phyloP scores from a whole-genome alignment of 2,888 invertebrate genomes.

The Eupithecia abbreviata region DNA sequence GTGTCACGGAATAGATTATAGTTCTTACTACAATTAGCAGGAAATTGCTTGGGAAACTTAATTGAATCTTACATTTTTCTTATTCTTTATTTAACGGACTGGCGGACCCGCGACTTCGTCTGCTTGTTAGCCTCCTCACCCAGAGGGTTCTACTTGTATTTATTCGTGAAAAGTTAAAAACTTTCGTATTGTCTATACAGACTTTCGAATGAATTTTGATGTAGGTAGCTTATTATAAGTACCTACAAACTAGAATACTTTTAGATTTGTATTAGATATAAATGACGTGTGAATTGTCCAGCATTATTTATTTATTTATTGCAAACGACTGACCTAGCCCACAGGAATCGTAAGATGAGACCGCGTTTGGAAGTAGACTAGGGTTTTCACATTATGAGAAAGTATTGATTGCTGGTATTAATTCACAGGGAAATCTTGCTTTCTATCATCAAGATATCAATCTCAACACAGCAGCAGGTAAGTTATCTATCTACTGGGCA shows the following conservation, averaged over 20 bases:
- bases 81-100: not conserved
- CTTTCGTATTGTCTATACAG: no score
- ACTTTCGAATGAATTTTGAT: no score
- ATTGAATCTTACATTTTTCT: constrained; percentile 2
- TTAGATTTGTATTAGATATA: no score
- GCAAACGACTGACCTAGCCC: not conserved
- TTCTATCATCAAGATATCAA: constrained; percentile 11
- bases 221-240: no score
- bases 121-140: not conserved
- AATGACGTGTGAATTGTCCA: no score
- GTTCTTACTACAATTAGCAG: constrained; percentile 21
- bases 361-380: constrained; percentile 22
- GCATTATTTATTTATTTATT: not conserved
- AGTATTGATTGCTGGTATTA: constrained; percentile 21
- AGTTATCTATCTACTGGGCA: not conserved
- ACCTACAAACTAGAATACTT: no score
- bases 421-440: constrained; percentile 19
- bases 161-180: not conserved
- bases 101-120: not conserved
- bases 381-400: constrained; percentile 28
- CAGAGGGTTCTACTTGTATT: not conserved
- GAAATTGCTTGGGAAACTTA: constrained; percentile 19
- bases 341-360: constrained; percentile 5
- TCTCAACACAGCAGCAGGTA: not conserved
- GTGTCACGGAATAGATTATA: not conserved